These are phyloP conservation scores for Halcyon senegalensis DNA, from an alignment of 2,113 vertebrate species.

Conservation along the genomic window DNA sequence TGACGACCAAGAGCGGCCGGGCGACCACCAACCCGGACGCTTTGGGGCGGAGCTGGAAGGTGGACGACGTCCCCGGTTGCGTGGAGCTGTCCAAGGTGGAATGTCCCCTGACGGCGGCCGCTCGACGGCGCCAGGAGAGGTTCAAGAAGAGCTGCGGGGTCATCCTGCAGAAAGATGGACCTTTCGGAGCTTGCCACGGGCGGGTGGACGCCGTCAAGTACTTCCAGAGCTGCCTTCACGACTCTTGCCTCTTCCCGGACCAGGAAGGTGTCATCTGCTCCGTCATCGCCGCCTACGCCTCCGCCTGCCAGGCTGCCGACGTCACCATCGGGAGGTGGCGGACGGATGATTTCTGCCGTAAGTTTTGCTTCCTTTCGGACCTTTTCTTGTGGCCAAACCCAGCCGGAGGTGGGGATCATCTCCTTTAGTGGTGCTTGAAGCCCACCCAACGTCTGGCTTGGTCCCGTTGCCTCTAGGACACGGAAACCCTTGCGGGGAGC, in stretches of 20 bases:
- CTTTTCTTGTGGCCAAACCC: rapidly evolving
- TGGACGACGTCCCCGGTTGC: constrained; percentile 11
- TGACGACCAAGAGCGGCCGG: constrained; percentile 37
- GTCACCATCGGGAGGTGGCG: background rate
- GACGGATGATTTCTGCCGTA: constrained; percentile 5
- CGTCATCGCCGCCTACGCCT: background rate
- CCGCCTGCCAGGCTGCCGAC: background rate
- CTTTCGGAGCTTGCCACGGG: background rate
- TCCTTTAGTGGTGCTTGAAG: background rate
- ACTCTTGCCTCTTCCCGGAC: background rate
- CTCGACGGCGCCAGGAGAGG: background rate
- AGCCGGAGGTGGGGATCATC: background rate
- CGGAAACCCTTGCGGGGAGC: background rate
- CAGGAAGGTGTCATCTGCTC: background rate
- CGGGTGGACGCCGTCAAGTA: background rate
- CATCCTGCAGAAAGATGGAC: background rate
- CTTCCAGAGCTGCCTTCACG: constrained; percentile 12
- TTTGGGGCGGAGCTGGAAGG: constrained; percentile 79
- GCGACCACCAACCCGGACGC: constrained; percentile 53
- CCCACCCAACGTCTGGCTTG: background rate
- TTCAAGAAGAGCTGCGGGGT: background rate
- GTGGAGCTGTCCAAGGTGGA: background rate
- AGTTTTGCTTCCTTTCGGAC: background rate
- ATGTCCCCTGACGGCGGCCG: rapidly evolving
- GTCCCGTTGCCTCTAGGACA: background rate